A percentile compares a stretch with the other conserved stretches of the same genome.
These are phyloP conservation scores for Heliconius hortense DNA, from an alignment of 2,888 invertebrate species.

Conservation along the genomic window DNA sequence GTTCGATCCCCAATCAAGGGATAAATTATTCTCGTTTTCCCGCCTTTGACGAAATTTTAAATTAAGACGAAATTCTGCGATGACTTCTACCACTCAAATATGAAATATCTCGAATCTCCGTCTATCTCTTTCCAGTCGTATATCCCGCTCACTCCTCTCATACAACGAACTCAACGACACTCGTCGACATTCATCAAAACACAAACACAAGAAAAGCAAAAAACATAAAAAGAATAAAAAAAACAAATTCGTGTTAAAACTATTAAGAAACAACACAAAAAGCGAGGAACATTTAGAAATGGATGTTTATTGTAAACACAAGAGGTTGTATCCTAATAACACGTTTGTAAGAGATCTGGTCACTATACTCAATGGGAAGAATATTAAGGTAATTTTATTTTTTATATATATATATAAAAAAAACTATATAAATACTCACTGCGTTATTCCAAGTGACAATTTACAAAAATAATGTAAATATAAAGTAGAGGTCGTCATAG, in stretches of 20 bases:
- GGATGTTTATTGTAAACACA: slow-evolving; percentile 65
- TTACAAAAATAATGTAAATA: too few species aligned
- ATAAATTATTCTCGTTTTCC: too few species aligned
- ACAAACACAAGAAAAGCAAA: slow-evolving; percentile 38
- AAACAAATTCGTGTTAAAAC: slow-evolving; percentile 69
- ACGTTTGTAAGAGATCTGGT: slow-evolving; percentile 70
- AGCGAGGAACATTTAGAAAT: slow-evolving; percentile 66
- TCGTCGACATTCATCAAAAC: slow-evolving; percentile 47
- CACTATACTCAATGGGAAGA: slow-evolving; percentile 63
- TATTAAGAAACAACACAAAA: slow-evolving; percentile 55
- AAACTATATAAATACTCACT: neutral
- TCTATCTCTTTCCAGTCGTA: slow-evolving; percentile 51
- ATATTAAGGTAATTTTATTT: slow-evolving; percentile 62
- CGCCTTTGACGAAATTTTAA: too few species aligned
- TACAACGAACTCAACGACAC: slow-evolving; percentile 40
- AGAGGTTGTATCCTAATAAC: slow-evolving; percentile 64
- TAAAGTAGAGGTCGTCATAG: too few species aligned
- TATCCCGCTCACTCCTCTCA: slow-evolving; percentile 67
- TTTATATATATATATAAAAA: neutral
- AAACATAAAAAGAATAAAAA: slow-evolving; percentile 51
- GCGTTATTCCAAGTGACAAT: too few species aligned
- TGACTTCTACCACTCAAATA: too few species aligned
- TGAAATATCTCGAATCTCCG: too few species aligned
- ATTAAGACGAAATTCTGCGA: too few species aligned
- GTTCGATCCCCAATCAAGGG: too few species aligned